Evolutionary conservation across 1,140 invertebrate genomes (phyloP), one percentile per base, ranked within the genome.

Genomic region (Rhynchophorus ferrugineus): DNA sequence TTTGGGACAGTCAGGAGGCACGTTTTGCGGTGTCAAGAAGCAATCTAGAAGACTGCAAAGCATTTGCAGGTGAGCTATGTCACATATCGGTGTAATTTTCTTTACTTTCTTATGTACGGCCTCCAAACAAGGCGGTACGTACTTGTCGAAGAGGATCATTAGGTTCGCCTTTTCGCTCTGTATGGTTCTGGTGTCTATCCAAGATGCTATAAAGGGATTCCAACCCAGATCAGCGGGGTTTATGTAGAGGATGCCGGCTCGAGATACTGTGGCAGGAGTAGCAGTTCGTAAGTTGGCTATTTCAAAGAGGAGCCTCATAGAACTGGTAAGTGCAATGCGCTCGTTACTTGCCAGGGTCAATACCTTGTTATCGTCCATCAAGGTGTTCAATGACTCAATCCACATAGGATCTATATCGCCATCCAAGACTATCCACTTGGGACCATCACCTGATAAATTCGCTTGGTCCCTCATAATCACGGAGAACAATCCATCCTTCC

Each of bases 361-460:
- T 8, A 95, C 81, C 72, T 89, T 89, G 61, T 89, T 89, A 62
- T 89, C 87, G 61, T 89, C 87, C 87, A 89, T 89, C 8, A 89
- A 72, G 2, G 85, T 88, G 63, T 95, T 95, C 0, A 95, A 75
- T 1, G 89, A 93, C 73, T 95, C 91, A 61, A 95, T 95, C 92
- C 91, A 95, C 90, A 95, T 94, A 1, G 92, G 92, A 78, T 96
- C 93, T 63, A 96, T 95, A 67, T 97, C 93, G 22, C 93, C 93
- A 68, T 98, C 94, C 13, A 97, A 77, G 2, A 98, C 84, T 60
- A 98, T 93, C 94, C 94, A 98, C 68, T 95, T 95, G 0, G 91
- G 89, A 24, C 87, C 87, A 63, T 89, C 83, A 0, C 84, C 84
- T 0, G 78, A 70, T 78, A 90, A 79, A 68, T 95, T 94, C 1